Base-by-base conservation (phyloP, 2,113 vertebrate species). In the Nansenia antarctica region DNA sequence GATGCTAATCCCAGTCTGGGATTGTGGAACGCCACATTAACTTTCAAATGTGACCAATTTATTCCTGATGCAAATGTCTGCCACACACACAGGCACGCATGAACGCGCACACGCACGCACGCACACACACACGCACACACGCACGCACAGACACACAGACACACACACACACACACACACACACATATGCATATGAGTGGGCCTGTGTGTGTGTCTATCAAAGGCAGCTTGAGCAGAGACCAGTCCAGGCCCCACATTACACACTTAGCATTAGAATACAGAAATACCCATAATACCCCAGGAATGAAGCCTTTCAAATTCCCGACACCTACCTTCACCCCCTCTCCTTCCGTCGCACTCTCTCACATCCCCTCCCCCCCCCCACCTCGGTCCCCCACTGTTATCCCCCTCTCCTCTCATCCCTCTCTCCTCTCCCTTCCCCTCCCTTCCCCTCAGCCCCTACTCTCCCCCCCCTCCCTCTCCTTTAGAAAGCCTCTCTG, bases 251-350 rank as follows among this genome's bases (percentile, higher is more conserved):
- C 82, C 78, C 54, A 83, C 76, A 64, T 80, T 79, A 76, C 82
- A 87, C 81, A 88, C 84, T 90, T 89, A 87, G 87, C 89, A 90
- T 90, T 77, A 88, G 83, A 90, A 89, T 90, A 84, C 87, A 90
- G n/a, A n/a, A n/a, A n/a, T n/a, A n/a, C n/a, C n/a, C n/a, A 88
- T 87, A 88, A 87, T 87, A 66, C 83, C 60, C n/a, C 70, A 85
- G 81, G 77, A 79, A 80, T 35, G 72, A 80, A 69, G 83, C 76
- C 86, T 85, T 87, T 90, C 86, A 89, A 60, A 52, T 66, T 35
- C 52, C 65, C 22, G 42, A 45, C 30, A n/a, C 29, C 22, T 34
- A 15, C 20, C 20, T 22, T 30, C 58, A 72, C 39, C 63, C 66
- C 60, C 74, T 82, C 80, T 73, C 47, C 53, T 32, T 58, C 29